A percentile compares a stretch with the other conserved stretches of the same genome.
Evolutionary conservation across 2,797 vertebrate species (phyloP).

Genomic region (Atherinosoma microstoma): DNA sequence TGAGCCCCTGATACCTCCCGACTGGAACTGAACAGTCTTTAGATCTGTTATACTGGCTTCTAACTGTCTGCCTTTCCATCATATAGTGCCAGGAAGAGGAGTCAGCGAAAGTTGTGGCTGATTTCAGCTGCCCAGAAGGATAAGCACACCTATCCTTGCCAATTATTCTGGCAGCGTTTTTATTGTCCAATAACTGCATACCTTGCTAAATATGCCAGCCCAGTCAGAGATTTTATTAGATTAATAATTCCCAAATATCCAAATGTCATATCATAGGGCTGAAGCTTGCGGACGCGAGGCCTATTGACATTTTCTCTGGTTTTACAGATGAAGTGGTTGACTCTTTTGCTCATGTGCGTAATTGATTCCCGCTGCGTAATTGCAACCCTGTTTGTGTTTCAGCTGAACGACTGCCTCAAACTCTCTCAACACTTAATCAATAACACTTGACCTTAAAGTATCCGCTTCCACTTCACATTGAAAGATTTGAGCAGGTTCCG

Average conservation of each 20-base stretch:
- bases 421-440: constrained; percentile 56
- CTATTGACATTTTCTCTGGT: constrained; percentile 15
- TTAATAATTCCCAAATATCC: constrained; percentile 8
- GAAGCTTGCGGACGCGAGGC: background rate
- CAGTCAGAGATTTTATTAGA: constrained; percentile 10
- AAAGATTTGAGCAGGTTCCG: constrained; percentile 30
- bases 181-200: background rate
- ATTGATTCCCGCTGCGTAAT: constrained; percentile 45
- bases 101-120: too few relatives aligned
- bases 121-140: constrained; percentile 44
- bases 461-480: constrained; percentile 23
- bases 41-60: background rate
- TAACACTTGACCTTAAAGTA: constrained; percentile 22
- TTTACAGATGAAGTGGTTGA: constrained; percentile 20
- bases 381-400: constrained; percentile 21
- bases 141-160: constrained; percentile 55
- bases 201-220: constrained; percentile 2
- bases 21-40: too few relatives aligned
- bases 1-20: too few relatives aligned
- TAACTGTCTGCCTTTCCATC: background rate
- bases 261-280: constrained; percentile 13
- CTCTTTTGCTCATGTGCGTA: constrained; percentile 29
- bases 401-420: constrained; percentile 33
- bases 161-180: constrained; percentile 52
- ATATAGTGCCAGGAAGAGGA: too few relatives aligned